phyloP scores from a whole-genome alignment of 2,113 vertebrate genomes.

The Ophthalmolycus amberensis region DNA sequence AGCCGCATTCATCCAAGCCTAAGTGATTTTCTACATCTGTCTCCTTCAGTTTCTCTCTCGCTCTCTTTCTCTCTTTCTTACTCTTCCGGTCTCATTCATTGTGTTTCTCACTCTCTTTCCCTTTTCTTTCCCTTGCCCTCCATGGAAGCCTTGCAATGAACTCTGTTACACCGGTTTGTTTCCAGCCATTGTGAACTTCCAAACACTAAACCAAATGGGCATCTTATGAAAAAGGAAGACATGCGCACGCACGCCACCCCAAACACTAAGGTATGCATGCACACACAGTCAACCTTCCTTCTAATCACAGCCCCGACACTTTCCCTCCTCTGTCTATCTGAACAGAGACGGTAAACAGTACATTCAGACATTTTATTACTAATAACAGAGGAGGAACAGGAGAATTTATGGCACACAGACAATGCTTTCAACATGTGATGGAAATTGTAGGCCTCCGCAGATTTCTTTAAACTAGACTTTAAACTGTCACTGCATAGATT shows the following conservation, averaged over 20 bases:
- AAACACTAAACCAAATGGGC: constrained; percentile 13
- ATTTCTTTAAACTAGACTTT: background rate
- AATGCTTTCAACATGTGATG: background rate
- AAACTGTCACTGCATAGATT: constrained; percentile 4
- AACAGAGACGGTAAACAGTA: background rate
- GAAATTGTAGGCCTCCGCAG: background rate
- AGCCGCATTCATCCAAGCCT: constrained; percentile 68
- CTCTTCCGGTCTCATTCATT: constrained; percentile 32
- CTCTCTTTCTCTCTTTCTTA: constrained; percentile 18
- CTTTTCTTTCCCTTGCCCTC: constrained; percentile 11
- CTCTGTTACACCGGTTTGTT: constrained; percentile 6
- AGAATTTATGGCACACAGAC: background rate
- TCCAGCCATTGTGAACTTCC: constrained; percentile 2
- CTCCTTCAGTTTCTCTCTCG: constrained; percentile 60
- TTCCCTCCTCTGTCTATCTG: background rate
- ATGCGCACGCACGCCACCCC: background rate
- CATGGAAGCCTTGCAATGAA: background rate
- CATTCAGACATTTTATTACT: background rate
- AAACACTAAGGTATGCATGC: constrained; percentile 2
- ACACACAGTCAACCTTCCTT: background rate
- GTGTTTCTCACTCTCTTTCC: background rate
- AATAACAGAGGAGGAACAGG: constrained; percentile 5
- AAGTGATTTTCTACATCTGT: constrained; percentile 71
- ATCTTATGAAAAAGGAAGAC: background rate
- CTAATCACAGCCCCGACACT: background rate